Base-by-base conservation (phyloP, 1,140 invertebrate species). In the Listronotus oregonensis region DNA sequence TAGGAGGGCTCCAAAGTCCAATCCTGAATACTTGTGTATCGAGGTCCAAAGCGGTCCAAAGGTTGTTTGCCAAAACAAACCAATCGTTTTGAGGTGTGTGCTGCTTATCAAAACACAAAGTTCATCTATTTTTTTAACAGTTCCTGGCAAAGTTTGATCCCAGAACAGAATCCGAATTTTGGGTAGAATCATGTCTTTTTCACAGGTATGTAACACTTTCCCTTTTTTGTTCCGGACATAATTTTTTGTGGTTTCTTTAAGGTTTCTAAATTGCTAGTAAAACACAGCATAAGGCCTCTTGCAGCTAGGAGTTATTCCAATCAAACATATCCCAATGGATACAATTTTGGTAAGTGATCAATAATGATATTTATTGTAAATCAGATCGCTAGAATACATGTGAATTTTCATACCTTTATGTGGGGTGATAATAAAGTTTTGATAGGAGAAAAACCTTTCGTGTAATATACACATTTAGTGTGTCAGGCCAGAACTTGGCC, bases 331-430 rank as follows among this genome's bases (percentile, higher is more conserved):
- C 47, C 62, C 12, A 67, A 62, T 62, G 69, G 69, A 8, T 71
- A 65, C 34, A 71, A 68, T 61, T 71, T 71, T 64, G 61, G 69
- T 70, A 70, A 56, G 32, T 56, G 11, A 12, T 18, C 7, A 17
- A 27, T 6, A 34, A 0, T 14, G 0, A 15, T 32, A 42, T 57
- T 27, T n/a, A n/a, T 17, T 18, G 10, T 0, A 0, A n/a, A 7
- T 57, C 6, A n/a, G n/a, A 15, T 10, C 7, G 40, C 17, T 12
- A 57, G 39, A 1, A 43, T 12, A 43, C 17, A 64, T 32, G 57
- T 11, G 57, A 7, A 55, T 55, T 55, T 5, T 31, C 40, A n/a
- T n/a, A n/a, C n/a, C 21, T 5, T 5, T 27, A 27, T 27, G 42
- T 31, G 14, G 21, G 21, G 7, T 58, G 27, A 14, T 27, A 46